Percentiles rank a stretch among this genome's conserved stretches.
phyloP scores from a whole-genome alignment of 2,888 invertebrate species.

The Polyommatus iphigenia region DNA sequence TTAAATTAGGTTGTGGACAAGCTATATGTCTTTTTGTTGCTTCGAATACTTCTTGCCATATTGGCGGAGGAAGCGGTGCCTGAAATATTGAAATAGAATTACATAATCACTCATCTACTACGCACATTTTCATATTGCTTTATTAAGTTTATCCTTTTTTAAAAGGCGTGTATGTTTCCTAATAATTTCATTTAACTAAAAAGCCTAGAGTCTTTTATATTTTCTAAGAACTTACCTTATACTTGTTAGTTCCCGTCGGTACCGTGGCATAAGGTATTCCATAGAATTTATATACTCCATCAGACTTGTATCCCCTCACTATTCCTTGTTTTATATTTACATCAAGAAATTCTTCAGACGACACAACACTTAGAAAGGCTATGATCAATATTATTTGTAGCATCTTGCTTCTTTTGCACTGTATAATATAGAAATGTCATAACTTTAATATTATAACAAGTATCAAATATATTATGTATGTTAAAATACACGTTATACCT shows the following conservation, averaged over 20 bases:
- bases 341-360: conserved; percentile 15
- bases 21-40: conserved; percentile 46
- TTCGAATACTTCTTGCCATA: conserved; percentile 47
- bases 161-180: too few relatives aligned
- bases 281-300: conserved; percentile 34
- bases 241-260: conserved; percentile 37
- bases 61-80: conserved; percentile 53
- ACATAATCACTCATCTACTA: too few relatives aligned
- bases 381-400: neutral
- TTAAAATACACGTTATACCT: too few relatives aligned
- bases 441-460: neutral
- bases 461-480: too few relatives aligned
- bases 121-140: too few relatives aligned
- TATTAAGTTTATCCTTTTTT: too few relatives aligned
- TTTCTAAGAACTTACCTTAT: conserved; percentile 9
- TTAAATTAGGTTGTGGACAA: conserved; percentile 47
- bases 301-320: conserved; percentile 35
- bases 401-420: conserved; percentile 3
- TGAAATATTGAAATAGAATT: conserved; percentile 34
- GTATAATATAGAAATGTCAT: neutral
- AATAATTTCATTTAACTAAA: too few relatives aligned
- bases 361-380: neutral
- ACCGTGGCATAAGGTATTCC: conserved; percentile 41
- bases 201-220: too few relatives aligned
- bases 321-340: conserved; percentile 35